Evolutionary conservation across 2,888 invertebrate genomes (phyloP).

Genomic region (Panorpa germanica): DNA sequence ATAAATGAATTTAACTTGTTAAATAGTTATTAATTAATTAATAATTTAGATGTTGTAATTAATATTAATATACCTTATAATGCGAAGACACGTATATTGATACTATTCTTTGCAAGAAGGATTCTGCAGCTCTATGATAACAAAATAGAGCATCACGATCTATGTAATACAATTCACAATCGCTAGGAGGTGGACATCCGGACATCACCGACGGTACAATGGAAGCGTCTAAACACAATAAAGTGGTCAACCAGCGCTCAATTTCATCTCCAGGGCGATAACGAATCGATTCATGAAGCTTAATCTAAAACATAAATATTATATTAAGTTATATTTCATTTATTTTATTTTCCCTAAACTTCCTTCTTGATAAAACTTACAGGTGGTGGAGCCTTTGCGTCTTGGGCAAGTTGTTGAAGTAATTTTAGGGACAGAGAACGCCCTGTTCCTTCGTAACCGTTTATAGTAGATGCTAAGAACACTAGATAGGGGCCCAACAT

Average conservation of each 20-base stretch:
- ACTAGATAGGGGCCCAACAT: conserved; percentile 83
- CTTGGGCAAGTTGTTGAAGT: conserved; percentile 63
- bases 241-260: conserved; percentile 77
- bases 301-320: conserved; percentile 30
- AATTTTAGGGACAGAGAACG: conserved; percentile 88
- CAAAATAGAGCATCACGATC: conserved; percentile 90
- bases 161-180: conserved; percentile 77
- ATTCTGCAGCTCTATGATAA: conserved; percentile 83
- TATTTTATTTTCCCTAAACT: conserved; percentile 1
- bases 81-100: conserved; percentile 93
- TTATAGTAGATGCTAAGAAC: conserved; percentile 90
- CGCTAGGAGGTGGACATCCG: conserved; percentile 76
- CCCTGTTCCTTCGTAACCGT: conserved; percentile 97
- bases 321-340: background rate
- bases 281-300: conserved; percentile 86
- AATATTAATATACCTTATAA: conserved; percentile 92
- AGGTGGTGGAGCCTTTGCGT: conserved; percentile 36
- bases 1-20: conserved; percentile 12
- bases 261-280: conserved; percentile 74
- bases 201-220: conserved; percentile 37
- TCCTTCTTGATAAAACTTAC: conserved; percentile 22
- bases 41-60: conserved; percentile 1
- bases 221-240: conserved; percentile 82
- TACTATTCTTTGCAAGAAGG: conserved; percentile 81
- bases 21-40: conserved; percentile 4